These are phyloP conservation scores for Xestia xanthographa DNA, from an alignment of 2,888 invertebrate species.

Conservation along the genomic window DNA sequence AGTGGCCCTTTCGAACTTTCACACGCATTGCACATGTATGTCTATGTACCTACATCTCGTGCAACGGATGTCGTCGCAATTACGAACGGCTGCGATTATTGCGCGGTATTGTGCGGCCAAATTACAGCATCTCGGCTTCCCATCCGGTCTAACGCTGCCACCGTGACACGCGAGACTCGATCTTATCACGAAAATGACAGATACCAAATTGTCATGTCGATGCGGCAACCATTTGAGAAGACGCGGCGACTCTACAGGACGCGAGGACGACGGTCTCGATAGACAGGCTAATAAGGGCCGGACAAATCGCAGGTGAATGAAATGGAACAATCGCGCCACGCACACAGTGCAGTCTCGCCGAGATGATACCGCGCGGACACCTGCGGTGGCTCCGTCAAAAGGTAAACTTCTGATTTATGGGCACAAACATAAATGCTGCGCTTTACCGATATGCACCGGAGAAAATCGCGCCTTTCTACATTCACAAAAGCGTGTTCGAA, in stretches of 20 bases:
- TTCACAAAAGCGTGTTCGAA: conserved; percentile 75
- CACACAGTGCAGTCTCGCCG: conserved; percentile 76
- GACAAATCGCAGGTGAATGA: conserved; percentile 83
- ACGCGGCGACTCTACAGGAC: conserved; percentile 73
- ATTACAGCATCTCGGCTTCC: conserved; percentile 89
- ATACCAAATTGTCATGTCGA: conserved; percentile 58
- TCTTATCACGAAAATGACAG: conserved; percentile 67
- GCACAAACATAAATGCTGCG: conserved; percentile 72
- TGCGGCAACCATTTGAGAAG: conserved; percentile 59
- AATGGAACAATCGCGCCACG: conserved; percentile 72
- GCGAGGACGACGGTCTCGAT: conserved; percentile 70
- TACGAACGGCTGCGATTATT: conserved; percentile 87
- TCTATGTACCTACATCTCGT: conserved; percentile 79
- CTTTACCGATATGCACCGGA: conserved; percentile 78
- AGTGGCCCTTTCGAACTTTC: conserved; percentile 86
- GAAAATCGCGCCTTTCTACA: conserved; percentile 83
- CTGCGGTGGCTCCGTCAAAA: conserved; percentile 78
- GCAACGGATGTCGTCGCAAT: conserved; percentile 88
- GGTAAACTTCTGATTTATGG: conserved; percentile 83
- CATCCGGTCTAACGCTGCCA: conserved; percentile 81
- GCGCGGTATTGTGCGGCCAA: conserved; percentile 88
- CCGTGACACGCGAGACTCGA: conserved; percentile 60
- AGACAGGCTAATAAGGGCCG: conserved; percentile 80
- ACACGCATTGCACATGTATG: conserved; percentile 83
- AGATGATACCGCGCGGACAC: conserved; percentile 78